Evolutionary conservation across 2,797 vertebrate genomes (phyloP).

Genomic region (Masticophis lateralis): DNA sequence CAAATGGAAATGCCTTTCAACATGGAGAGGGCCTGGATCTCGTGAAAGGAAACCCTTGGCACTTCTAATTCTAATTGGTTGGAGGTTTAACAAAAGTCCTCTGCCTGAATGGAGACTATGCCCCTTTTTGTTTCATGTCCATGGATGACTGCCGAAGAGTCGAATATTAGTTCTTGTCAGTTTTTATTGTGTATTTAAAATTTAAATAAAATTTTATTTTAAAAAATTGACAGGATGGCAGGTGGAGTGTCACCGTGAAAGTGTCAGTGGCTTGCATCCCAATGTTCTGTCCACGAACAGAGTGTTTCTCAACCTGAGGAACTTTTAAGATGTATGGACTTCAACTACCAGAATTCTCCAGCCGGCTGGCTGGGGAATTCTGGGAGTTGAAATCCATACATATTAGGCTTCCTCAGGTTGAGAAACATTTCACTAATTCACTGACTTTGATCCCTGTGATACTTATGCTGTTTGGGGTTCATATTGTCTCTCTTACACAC

Average conservation of each 20-base stretch:
- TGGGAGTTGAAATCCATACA: no score
- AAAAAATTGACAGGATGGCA: neutral
- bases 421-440: neutral
- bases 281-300: neutral
- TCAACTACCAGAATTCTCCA: no score
- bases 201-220: neutral
- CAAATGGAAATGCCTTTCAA: neutral
- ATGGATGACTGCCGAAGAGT: neutral
- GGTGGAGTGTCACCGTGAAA: neutral
- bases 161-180: neutral
- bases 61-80: neutral
- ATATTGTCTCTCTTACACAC: neutral
- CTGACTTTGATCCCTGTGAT: neutral
- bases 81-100: neutral
- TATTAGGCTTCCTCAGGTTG: neutral
- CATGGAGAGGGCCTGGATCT: neutral
- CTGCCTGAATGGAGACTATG: neutral
- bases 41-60: neutral
- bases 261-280: neutral
- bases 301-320: neutral
- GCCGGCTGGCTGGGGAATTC: no score
- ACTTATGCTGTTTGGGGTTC: neutral
- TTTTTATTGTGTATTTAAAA: neutral
- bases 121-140: neutral
- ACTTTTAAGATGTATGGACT: no score